Conservation (phyloP, 2,797 vertebrate genomes). For the Thripadectes ignobilis region DNA sequence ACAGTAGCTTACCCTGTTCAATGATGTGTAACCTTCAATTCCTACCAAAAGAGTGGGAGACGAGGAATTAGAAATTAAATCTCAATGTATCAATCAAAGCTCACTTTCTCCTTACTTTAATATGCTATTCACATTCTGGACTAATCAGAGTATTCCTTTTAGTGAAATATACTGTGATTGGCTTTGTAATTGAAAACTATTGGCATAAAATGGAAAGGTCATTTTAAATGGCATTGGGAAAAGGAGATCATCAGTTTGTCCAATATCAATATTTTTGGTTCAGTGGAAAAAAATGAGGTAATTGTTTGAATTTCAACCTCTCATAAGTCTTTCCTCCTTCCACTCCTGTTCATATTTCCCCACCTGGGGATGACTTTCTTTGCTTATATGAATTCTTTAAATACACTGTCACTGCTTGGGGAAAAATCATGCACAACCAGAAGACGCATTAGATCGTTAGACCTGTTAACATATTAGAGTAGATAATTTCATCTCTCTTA, state of each 20-base stretch:
- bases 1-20: neutral
- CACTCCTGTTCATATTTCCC: neutral
- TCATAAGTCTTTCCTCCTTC: neutral
- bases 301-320: neutral
- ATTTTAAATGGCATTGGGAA: neutral
- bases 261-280: neutral
- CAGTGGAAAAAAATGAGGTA: neutral
- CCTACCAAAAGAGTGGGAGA: conserved; percentile 8
- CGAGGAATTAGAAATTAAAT: neutral
- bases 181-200: conserved; percentile 47
- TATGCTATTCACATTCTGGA: conserved; percentile 1
- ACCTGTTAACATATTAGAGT: neutral
- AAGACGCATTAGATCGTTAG: neutral
- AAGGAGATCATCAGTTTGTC: neutral
- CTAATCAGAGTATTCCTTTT: conserved; percentile 26
- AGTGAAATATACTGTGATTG: conserved; percentile 29
- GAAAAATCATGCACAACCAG: neutral
- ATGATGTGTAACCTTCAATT: conserved; percentile 11
- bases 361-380: neutral
- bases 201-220: conserved; percentile 45
- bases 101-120: conserved; percentile 20
- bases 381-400: neutral
- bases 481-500: neutral
- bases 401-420: neutral
- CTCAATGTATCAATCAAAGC: conserved; percentile 26